phyloP scores from a whole-genome alignment of 2,113 vertebrate species.

The Onychostruthus taczanowskii region DNA sequence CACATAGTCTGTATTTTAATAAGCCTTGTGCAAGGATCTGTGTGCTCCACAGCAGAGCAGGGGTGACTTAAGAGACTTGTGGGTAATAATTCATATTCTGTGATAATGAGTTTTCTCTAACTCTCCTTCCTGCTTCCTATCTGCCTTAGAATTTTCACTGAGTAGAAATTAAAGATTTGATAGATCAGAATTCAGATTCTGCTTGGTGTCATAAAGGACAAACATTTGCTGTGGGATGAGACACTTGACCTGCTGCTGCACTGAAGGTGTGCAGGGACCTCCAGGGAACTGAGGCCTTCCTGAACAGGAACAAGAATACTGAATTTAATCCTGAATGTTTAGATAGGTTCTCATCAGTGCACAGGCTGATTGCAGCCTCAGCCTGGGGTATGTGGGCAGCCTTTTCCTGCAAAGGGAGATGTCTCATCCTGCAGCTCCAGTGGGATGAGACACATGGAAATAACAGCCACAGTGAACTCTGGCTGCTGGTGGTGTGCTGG shows the following conservation, averaged over 20 bases:
- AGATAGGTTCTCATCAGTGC: too few relatives aligned
- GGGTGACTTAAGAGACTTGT: neutral
- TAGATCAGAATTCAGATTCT: neutral
- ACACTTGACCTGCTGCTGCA: fast-evolving
- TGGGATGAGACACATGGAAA: neutral
- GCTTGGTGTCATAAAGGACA: neutral
- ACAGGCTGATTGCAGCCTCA: neutral
- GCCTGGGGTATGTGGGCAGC: neutral
- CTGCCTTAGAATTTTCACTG: neutral
- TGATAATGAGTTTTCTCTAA: slow-evolving; percentile 6
- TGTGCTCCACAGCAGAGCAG: neutral
- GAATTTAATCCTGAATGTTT: neutral
- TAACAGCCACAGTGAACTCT: neutral
- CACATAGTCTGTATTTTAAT: slow-evolving; percentile 23
- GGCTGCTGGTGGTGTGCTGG: neutral
- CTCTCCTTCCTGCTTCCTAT: neutral
- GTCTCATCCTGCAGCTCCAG: neutral
- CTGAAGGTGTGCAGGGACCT: neutral
- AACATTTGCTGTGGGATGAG: neutral
- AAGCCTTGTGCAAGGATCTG: neutral
- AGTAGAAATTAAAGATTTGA: neutral
- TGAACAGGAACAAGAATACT: too few relatives aligned
- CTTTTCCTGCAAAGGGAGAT: neutral
- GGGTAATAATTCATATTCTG: slow-evolving; percentile 27
- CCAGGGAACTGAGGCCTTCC: neutral